phyloP scores from a whole-genome alignment of 2,113 vertebrate species.

The Mirza zaza region DNA sequence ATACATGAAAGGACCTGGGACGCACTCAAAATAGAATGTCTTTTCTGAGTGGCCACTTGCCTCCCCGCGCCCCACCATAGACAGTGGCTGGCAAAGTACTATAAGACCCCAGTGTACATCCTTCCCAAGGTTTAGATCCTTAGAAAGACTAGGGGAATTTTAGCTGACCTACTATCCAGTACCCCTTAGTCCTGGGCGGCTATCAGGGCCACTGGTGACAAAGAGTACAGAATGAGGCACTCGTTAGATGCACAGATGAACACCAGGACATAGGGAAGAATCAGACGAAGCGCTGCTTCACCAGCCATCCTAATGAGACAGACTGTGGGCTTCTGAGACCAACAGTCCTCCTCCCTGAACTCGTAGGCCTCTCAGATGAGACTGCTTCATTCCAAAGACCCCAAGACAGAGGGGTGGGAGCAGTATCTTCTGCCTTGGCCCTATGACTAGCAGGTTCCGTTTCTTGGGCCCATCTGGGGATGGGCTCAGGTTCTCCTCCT shows the following conservation, averaged over 20 bases:
- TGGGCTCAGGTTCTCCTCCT: background rate
- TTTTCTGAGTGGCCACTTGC: background rate
- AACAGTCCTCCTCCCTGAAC: background rate
- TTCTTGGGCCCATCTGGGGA: background rate
- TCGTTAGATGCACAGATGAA: background rate
- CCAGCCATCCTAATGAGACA: rapidly evolving
- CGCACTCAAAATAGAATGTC: background rate
- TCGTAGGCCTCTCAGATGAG: background rate
- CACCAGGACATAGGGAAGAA: background rate
- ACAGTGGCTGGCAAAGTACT: background rate
- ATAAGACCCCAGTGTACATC: background rate
- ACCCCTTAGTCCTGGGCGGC: background rate
- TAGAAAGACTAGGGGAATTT: background rate
- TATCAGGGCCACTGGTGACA: background rate
- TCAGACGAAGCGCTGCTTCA: background rate
- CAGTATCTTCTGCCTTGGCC: background rate
- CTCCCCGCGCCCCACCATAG: no score
- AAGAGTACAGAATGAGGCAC: background rate
- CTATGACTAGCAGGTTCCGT: background rate
- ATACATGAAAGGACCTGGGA: background rate
- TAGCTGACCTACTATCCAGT: background rate
- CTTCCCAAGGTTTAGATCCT: background rate
- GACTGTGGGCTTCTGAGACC: background rate
- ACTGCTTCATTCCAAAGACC: background rate
- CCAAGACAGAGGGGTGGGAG: background rate